Evolutionary conservation across 1,140 invertebrate species (phyloP).

Genomic region (Araneus ventricosus): DNA sequence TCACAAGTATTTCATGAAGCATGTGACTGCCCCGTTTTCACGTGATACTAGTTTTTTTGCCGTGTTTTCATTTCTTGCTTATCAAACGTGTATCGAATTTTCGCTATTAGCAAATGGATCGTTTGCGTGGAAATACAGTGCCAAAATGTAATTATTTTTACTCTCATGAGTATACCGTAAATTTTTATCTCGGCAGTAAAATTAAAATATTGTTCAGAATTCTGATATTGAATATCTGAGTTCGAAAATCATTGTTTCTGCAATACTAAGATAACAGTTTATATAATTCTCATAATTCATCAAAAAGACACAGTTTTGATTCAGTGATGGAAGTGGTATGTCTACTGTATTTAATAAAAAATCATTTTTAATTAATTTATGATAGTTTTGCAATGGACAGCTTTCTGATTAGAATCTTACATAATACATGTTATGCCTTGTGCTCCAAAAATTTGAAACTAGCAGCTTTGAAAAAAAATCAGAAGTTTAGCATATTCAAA

Average conservation of each 20-base stretch:
- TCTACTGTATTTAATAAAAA: not conserved
- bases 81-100: not conserved
- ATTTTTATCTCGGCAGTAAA: not conserved
- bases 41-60: conserved; percentile 53
- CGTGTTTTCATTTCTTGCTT: not conserved
- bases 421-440: too few species aligned
- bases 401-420: too few species aligned
- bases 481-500: too few species aligned
- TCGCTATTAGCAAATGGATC: not conserved
- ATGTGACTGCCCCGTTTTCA: conserved; percentile 55
- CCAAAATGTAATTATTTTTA: not conserved
- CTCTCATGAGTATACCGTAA: not conserved
- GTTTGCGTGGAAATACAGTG: not conserved
- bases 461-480: too few species aligned
- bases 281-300: not conserved
- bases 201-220: not conserved
- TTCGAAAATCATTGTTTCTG: not conserved
- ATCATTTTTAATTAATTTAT: too few species aligned
- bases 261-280: not conserved
- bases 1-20: not conserved
- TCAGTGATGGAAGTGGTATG: not conserved
- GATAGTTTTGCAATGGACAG: too few species aligned
- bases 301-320: not conserved
- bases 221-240: not conserved
- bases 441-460: too few species aligned